Evolutionary conservation across 2,888 invertebrate species (phyloP).

Genomic region (Cartodere bifasciata): DNA sequence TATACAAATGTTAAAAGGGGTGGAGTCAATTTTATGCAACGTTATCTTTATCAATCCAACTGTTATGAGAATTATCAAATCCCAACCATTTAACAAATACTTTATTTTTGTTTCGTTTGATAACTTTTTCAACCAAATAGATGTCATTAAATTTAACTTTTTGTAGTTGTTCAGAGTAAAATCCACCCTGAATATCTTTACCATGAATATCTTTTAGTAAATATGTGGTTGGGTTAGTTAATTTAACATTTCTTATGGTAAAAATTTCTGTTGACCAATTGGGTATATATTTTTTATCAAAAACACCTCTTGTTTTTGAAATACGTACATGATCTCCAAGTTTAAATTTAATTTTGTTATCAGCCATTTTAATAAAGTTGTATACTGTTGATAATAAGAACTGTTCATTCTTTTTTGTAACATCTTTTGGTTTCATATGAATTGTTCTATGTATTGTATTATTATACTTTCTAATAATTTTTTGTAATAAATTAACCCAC

Average conservation of each 20-base stretch:
- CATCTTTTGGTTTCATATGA: too few species aligned
- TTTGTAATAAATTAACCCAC: slow-evolving; percentile 15
- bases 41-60: too few species aligned
- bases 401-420: too few species aligned
- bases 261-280: slow-evolving; percentile 26
- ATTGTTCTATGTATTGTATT: slow-evolving; percentile 18
- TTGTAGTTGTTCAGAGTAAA: slow-evolving; percentile 25
- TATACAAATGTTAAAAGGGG: too few species aligned
- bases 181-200: slow-evolving; percentile 19
- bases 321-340: slow-evolving; percentile 19
- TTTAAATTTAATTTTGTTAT: slow-evolving; percentile 16
- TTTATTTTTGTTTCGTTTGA: slow-evolving; percentile 17
- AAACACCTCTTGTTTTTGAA: slow-evolving; percentile 17
- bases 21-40: too few species aligned
- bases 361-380: too few species aligned
- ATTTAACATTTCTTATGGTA: slow-evolving; percentile 18
- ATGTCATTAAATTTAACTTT: slow-evolving; percentile 22
- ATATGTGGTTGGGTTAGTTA: slow-evolving; percentile 20
- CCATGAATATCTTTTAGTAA: slow-evolving; percentile 18
- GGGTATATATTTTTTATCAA: slow-evolving; percentile 22
- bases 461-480: slow-evolving; percentile 19
- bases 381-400: too few species aligned
- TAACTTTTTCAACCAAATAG: slow-evolving; percentile 25
- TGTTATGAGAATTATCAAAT: slow-evolving; percentile 8
- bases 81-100: slow-evolving; percentile 20